phyloP scores from a whole-genome alignment of 37 sponge, comb jelly and placozoan species.

The Diacarnus erythraeanus region DNA sequence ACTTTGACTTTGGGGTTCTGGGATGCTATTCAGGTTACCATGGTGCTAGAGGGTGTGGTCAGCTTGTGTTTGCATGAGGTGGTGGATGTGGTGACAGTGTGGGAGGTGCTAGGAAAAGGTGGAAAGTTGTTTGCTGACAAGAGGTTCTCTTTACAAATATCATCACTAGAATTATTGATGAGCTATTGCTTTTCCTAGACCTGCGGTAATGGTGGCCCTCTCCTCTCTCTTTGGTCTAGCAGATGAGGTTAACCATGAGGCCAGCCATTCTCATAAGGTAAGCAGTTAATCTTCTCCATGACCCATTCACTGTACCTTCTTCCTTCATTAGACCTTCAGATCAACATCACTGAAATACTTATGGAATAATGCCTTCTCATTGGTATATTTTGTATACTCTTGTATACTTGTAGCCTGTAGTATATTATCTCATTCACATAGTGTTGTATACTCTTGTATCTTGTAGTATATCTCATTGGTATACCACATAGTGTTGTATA shows the following conservation, averaged over 20 bases:
- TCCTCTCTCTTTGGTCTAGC: constrained; percentile 32
- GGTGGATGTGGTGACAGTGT: constrained; percentile 44
- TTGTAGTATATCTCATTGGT: too few relatives aligned
- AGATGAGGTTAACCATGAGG: constrained; percentile 2
- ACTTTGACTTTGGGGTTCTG: not conserved
- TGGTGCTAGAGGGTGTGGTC: constrained; percentile 42
- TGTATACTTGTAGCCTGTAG: too few relatives aligned
- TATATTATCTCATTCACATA: too few relatives aligned
- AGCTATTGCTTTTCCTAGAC: not conserved
- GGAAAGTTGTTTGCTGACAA: constrained; percentile 1
- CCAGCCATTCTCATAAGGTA: constrained; percentile 34
- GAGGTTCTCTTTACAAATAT: constrained; percentile 6
- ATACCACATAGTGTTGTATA: too few relatives aligned
- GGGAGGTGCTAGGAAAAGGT: constrained; percentile 32
- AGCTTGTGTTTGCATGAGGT: constrained; percentile 30
- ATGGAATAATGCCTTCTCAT: constrained; percentile 12
- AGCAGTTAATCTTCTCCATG: not conserved
- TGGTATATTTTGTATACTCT: not conserved
- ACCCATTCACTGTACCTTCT: not conserved
- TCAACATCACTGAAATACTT: constrained; percentile 16
- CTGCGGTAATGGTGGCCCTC: not conserved
- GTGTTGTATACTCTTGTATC: too few relatives aligned
- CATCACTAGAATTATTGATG: not conserved
- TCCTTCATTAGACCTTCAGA: constrained; percentile 19
- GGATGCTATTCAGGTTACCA: constrained; percentile 22